Percentiles rank a stretch among this genome's conserved stretches.
Conservation (phyloP, 2,113 vertebrate species). For the Clupea harengus region DNA sequence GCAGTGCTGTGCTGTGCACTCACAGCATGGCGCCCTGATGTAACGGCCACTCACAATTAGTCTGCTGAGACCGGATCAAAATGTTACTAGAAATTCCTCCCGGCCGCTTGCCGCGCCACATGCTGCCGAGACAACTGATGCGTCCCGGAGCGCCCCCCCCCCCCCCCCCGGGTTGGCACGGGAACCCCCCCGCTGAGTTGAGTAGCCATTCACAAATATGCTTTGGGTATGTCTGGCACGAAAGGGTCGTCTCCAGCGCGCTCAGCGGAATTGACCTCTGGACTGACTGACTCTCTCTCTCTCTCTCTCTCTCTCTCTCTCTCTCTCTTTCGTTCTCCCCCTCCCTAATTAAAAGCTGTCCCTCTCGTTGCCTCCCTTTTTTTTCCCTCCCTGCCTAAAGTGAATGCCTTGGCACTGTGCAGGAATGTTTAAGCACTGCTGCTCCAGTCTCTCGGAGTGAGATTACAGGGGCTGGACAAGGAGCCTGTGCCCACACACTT, state of each 20-base stretch:
- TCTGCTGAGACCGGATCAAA: neutral
- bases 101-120: neutral
- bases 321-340: neutral
- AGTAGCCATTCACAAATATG: slow-evolving; percentile 25
- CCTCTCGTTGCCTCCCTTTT: slow-evolving; percentile 58
- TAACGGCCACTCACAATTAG: neutral
- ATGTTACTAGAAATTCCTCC: slow-evolving; percentile 14
- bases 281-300: slow-evolving; percentile 20
- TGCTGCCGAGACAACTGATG: slow-evolving; percentile 14
- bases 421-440: slow-evolving; percentile 59
- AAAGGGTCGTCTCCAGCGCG: neutral
- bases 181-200: slow-evolving; percentile 13
- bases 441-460: slow-evolving; percentile 50
- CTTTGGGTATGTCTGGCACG: slow-evolving; percentile 7
- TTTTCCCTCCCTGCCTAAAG: slow-evolving; percentile 53
- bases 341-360: slow-evolving; percentile 63
- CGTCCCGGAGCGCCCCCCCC: neutral
- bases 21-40: neutral
- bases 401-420: slow-evolving; percentile 64
- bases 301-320: neutral
- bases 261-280: neutral
- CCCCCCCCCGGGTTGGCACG: neutral
- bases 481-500: slow-evolving; percentile 46
- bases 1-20: neutral
- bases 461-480: slow-evolving; percentile 37